Conservation (phyloP, 2,888 invertebrate species). For the Apoderus coryli region DNA sequence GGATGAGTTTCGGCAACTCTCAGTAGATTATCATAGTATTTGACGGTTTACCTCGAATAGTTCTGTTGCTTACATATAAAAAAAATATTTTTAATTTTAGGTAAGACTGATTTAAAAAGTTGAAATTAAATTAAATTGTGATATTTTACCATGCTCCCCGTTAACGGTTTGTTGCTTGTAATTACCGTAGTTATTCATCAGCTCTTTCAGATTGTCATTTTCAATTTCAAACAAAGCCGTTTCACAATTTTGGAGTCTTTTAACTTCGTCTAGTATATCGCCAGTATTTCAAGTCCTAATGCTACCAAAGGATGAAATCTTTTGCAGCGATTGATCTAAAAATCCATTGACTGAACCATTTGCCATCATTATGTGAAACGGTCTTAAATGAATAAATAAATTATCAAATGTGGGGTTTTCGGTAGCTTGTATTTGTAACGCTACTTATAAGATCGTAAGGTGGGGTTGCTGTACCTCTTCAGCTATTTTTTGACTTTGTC, state of each 20-base stretch:
- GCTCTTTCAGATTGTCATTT: slow-evolving; percentile 13
- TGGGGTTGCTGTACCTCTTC: slow-evolving; percentile 18
- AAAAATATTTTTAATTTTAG: slow-evolving; percentile 24
- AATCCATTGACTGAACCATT: slow-evolving; percentile 19
- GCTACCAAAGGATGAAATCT: slow-evolving; percentile 16
- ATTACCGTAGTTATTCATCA: slow-evolving; percentile 14
- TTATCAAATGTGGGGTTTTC: slow-evolving; percentile 11
- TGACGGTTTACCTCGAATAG: slow-evolving; percentile 24
- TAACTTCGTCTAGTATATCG: too few relatives aligned
- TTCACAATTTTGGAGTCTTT: slow-evolving; percentile 12
- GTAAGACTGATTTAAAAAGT: slow-evolving; percentile 16
- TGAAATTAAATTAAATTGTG: slow-evolving; percentile 16
- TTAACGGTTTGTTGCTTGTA: slow-evolving; percentile 15
- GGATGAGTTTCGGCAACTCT: slow-evolving; percentile 24
- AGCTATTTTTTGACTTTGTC: slow-evolving; percentile 16
- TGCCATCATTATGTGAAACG: slow-evolving; percentile 21
- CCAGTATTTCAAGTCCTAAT: slow-evolving; percentile 19
- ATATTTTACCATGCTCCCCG: slow-evolving; percentile 14
- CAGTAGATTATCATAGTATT: slow-evolving; percentile 23
- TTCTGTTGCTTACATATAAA: slow-evolving; percentile 25
- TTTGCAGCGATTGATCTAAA: slow-evolving; percentile 19
- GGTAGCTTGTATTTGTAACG: slow-evolving; percentile 18
- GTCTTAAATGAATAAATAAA: slow-evolving; percentile 21
- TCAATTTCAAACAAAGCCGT: slow-evolving; percentile 14
- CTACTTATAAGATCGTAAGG: slow-evolving; percentile 19